Base-by-base conservation (phyloP, 1,140 invertebrate species). In the Calycopis cecrops region DNA sequence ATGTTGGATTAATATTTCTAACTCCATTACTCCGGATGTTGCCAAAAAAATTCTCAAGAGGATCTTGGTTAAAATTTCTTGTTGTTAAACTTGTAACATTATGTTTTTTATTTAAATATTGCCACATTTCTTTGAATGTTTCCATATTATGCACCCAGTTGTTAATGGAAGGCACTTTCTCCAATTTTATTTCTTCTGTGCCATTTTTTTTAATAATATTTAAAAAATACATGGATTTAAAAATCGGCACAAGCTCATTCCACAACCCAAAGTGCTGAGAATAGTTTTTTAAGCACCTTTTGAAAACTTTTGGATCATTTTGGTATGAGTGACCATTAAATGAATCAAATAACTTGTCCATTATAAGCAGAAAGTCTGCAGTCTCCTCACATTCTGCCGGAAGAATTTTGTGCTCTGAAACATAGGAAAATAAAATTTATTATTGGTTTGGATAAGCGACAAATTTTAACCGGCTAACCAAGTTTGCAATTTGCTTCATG, bases 311-410 rank as follows among this genome's bases (percentile, higher is more conserved):
- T 17, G 21, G 9, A 14, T 9, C 16, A 38, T 35, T 21, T 21
- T 51, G 34, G 42, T 60, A 63, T 7, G 35, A 18, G 18, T 59
- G 59, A 37, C 62, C 57, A 44, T 62, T 68, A 2, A 65, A 48
- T 1, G 59, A 60, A 34, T 68, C 65, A 37, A 68, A 68, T 9
- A 64, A 21, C 37, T 60, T 58, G n/a, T 68, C 62, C 14, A 64
- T 52, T 10, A 62, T 18, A 9, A 62, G 10, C n/a, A 65, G 16
- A 47, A 68, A 42, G 34, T 58, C 52, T 14, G 57, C 54, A 18
- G 59, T 62, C 3, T 57, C 33, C 21, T 50, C 28, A 14, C 52
- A 50, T n/a, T n/a, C 52, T 60, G 59, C 51, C 10, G 57, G 55
- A 16, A 68, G 21, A 35, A 60, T 59, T 33, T 52, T 33, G 8